A percentile compares a stretch with the other conserved stretches of the same genome.
Evolutionary conservation across 2,113 vertebrate genomes (phyloP).

Genomic region (Dromas ardeola): DNA sequence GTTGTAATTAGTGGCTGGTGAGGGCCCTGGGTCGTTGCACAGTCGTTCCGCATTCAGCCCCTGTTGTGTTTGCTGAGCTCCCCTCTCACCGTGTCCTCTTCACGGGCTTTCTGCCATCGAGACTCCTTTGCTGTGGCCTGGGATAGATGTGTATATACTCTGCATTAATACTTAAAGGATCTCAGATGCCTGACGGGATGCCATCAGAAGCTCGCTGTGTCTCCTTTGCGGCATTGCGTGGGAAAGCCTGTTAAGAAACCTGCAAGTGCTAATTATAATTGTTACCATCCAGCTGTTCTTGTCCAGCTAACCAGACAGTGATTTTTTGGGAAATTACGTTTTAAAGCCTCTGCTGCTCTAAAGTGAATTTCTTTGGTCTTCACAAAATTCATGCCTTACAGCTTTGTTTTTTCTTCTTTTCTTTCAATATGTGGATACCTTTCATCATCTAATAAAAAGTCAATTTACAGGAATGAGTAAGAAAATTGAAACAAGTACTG

Average conservation of each 20-base stretch:
- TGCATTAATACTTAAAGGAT: not conserved
- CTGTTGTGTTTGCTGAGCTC: not conserved
- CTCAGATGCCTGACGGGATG: not conserved
- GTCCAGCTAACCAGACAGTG: not conserved
- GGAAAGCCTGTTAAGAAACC: not conserved
- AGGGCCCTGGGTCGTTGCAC: not conserved
- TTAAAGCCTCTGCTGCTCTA: not conserved
- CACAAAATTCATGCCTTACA: not conserved
- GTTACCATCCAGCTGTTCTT: not conserved
- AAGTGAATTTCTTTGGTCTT: not conserved
- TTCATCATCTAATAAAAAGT: not conserved
- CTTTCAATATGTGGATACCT: not conserved
- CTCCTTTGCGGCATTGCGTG: not conserved
- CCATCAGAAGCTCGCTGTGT: not conserved
- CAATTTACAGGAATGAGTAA: not conserved
- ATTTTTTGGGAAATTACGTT: not conserved
- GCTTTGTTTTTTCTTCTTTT: not conserved
- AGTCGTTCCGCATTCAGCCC: not conserved
- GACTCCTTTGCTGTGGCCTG: not conserved
- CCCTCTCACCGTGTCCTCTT: not conserved
- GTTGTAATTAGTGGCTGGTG: not conserved
- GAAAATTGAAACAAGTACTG: not conserved
- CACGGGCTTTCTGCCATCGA: fast-evolving
- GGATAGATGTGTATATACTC: too few species aligned
- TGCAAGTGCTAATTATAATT: not conserved